Conservation (phyloP, 2,797 vertebrate species). For the Anas capensis region DNA sequence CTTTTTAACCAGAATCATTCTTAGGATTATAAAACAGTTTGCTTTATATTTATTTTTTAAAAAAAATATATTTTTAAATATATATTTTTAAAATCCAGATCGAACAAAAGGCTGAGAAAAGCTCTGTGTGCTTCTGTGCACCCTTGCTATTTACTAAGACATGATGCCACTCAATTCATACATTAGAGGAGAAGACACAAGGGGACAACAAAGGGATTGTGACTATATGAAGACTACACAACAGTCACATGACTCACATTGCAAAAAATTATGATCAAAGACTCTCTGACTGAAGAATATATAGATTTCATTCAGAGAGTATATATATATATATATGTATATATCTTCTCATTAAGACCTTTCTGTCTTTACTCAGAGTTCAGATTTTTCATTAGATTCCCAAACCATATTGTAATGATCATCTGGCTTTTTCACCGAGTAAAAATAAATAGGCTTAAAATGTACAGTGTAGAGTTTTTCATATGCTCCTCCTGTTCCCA, state of each 20-base stretch:
- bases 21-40: neutral
- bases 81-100: neutral
- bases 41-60: neutral
- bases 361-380: neutral
- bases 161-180: neutral
- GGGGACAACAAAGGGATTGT: neutral
- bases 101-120: neutral
- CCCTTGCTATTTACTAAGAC: neutral
- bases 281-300: neutral
- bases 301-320: neutral
- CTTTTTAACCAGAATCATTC: neutral
- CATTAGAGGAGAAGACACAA: neutral
- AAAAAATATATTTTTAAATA: no score
- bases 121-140: neutral
- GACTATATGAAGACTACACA: neutral
- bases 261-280: neutral
- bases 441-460: neutral
- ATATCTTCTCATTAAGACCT: neutral
- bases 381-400: neutral
- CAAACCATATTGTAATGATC: neutral
- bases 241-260: neutral
- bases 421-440: neutral
- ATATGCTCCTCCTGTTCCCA: neutral
- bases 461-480: neutral
- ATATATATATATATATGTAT: neutral